Base-by-base conservation (phyloP, 2,888 invertebrate genomes). In the Argyresthia goedartella region DNA sequence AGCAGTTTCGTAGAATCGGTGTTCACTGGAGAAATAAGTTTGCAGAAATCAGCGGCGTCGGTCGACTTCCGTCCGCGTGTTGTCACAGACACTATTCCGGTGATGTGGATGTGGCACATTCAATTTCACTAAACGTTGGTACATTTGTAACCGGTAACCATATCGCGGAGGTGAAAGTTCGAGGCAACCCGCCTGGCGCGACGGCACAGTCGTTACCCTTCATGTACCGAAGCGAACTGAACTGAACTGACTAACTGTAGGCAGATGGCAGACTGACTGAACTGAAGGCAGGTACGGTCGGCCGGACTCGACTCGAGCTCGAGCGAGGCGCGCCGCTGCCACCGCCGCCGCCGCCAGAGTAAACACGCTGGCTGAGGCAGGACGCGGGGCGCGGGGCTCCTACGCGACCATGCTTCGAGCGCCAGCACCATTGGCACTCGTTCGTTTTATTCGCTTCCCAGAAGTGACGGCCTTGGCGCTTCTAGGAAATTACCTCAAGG, bases 111-210 rank as follows among this genome's bases (percentile, higher is more conserved):
- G 45, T 67, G 69, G 71, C 75, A 81, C 81, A 81, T 82, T 78
- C 76, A 84, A 77, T 82, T 86, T 84, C 81, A 81, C 84, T 80
- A 62, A 69, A 69, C 67, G 67, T 62, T 62, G 67, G 63, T 65
- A 69, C 66, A 67, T 77, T 80, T 82, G 79, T 81, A 77, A 82
- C 81, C 77, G 76, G 76, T 81, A 75, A 73, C 64, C 73, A 75
- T 78, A 76, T 77, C 80, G 79, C 77, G 73, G 73, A 80, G 82
- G 84, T 81, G 84, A 85, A 84, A 85, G 85, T 85, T 84, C 61
- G 64, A 60, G 60, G 59, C 60, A 57, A 58, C 58, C 58, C 65
- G 71, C 62, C 64, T 42, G 66, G 62, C 59, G 65, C 68, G 70
- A 59, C 73, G 71, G 69, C 71, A 61, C 62, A 65, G 25, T 15